Base-by-base conservation (phyloP, 2,113 vertebrate genomes). In the Poecile atricapillus region DNA sequence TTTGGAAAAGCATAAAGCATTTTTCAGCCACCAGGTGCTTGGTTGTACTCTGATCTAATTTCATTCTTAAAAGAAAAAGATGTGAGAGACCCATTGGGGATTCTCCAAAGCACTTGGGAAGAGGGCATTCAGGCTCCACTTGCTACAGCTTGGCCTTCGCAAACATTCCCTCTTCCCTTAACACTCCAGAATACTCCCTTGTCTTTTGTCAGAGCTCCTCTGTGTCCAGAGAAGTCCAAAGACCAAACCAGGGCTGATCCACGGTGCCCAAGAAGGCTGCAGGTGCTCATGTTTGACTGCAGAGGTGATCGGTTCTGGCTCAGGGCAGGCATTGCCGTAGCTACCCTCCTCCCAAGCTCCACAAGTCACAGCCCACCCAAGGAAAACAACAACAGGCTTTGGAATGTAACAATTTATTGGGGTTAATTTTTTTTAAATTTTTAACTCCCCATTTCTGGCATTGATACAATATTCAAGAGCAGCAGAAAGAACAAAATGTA, bases 351-450 rank as follows among this genome's bases (percentile, higher is more conserved):
- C 13, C 28, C 41, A 27, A 22, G 22, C 47, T 65, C 67, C 3
- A 1, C 25, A 4, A n/a, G 18, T 15, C 67, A 44, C n/a, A 77
- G 49, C 47, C 60, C 13, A 1, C 10, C 35, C 17, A 69, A 74
- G 49, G 19, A 88, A 79, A 79, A 30, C 64, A 10, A 35, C 35
- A 65, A 58, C 15, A 30, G 28, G 35, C 33, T 97, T 92, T 95
- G 98, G 98, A 98, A 98, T 98, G 98, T 98, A 98, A 98, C 98
- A 97, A 98, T 98, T 98, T 98, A 98, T 98, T 98, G 75, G 95
- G 96, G 95, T 87, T 95, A 93, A 64, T 67, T 93, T 91, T 87
- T 90, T 96, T 89, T 89, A 11, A 31, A 49, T 93, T 96, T 97
- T 96, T 94, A 95, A 81, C 88, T 93, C 98, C 97, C 97, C 96